Base-by-base conservation (phyloP, 2,888 invertebrate genomes). In the Brachynemurus nebulosus region DNA sequence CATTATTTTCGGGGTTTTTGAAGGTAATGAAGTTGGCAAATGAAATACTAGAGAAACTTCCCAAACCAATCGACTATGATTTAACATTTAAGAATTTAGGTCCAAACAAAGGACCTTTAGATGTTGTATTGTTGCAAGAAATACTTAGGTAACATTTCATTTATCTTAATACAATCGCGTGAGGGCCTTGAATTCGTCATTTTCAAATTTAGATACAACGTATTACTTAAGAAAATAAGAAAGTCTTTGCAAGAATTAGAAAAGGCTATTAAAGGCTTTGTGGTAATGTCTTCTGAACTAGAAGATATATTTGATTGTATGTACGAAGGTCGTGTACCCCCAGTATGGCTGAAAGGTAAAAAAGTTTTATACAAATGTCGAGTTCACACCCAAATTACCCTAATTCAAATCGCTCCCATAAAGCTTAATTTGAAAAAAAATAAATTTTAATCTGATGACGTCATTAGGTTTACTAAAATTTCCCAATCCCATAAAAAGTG, bases 41-140 rank as follows among this genome's bases (percentile, higher is more conserved):
- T 0, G 88, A 89, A 58, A 80, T 91, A 59, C 58, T 78, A 14
- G 58, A 67, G 6, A 84, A 82, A 63, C 67, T 89, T 12, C 91
- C 91, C 0, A 59, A 62, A 0, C 69, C 72, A 51, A 81, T 91
- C 30, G 85, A 90, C 62, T 75, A 83, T 59, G 84, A 86, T 59
- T 74, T 71, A 2, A 80, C 86, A 0, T 78, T 78, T 40, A 80
- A 78, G 48, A 68, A 85, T 55, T 79, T 90, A 60, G 84, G 86
- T 0, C 61, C 71, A 0, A 73, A 78, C 54, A 82, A 81, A 52
- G 75, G 75, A 51, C 90, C 90, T 0, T 69, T 91, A 55, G 84
- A 86, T 58, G 86, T 90, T 6, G 85, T 90, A 0, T 65, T 92
- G 36, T 67, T 91, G 23, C 90, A 91, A 60, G 91, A 91, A 70